Percentiles rank a stretch among this genome's conserved stretches.
Conservation (phyloP, 2,113 vertebrate genomes). For the Anguilla rostrata region DNA sequence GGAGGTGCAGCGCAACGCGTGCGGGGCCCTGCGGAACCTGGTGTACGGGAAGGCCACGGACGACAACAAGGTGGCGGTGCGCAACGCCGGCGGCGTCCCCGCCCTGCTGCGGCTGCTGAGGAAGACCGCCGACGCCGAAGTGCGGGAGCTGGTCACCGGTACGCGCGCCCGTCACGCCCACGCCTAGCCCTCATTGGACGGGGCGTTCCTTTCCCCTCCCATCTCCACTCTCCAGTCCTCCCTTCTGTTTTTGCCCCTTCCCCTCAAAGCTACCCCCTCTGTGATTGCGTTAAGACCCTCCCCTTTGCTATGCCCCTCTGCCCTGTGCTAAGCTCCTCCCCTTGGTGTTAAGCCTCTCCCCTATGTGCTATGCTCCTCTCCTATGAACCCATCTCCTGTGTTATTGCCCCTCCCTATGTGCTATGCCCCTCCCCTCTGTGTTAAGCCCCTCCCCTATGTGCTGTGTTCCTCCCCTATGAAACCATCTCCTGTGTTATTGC, state of each 20-base stretch:
- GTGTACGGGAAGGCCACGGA: conserved; percentile 95
- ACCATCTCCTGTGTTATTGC: no score
- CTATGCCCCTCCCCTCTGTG: neutral
- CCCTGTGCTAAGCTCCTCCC: neutral
- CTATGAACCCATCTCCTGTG: neutral
- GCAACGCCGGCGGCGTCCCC: conserved; percentile 91
- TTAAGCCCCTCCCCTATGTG: neutral
- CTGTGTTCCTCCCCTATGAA: no score
- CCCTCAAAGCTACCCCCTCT: neutral
- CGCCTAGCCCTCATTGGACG: neutral
- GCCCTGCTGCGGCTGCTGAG: conserved; percentile 88
- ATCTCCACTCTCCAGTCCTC: no score
- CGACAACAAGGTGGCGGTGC: conserved; percentile 96
- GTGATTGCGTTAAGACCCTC: neutral
- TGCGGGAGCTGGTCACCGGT: conserved; percentile 93
- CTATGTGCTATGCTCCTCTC: neutral
- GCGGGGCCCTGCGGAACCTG: conserved; percentile 91
- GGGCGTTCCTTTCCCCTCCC: neutral
- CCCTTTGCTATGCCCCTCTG: neutral
- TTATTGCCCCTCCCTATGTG: neutral
- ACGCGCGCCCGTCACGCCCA: conserved; percentile 1
- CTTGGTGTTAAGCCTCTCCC: neutral
- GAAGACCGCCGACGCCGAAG: conserved; percentile 89
- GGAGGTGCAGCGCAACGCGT: conserved; percentile 95
- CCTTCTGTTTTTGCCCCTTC: neutral